Base-by-base conservation (phyloP, 2,113 vertebrate species). In the Percopsis transmontana region DNA sequence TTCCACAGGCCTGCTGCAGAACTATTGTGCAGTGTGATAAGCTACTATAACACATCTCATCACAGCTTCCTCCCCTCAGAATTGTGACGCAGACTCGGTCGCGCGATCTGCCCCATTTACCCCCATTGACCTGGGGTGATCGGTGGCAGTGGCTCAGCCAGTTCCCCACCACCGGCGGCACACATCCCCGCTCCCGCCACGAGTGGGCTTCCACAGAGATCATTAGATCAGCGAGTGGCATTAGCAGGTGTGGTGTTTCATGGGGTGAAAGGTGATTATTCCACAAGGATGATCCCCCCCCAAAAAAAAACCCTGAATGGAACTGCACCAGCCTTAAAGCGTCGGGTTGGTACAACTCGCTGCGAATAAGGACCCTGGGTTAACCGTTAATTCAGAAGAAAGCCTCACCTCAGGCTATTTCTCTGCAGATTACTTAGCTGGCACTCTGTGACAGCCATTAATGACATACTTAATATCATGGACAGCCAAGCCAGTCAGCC, bases 391-490 rank as follows among this genome's bases (percentile, higher is more conserved):
- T 55, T 74, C 41, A 40, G 16, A 54, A 39, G 47, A 60, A 67
- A 48, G 18, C 50, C 20, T 41, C 58, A 62, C 54, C 33, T 62
- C 20, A n/a, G 50, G 60, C 45, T 64, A 45, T 41, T 39, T 55
- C 47, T 55, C 9, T 14, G 27, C 18, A 39, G 70, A 72, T 77
- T 81, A 57, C 73, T 80, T 81, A 81, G 66, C 69, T 42, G n/a
- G 68, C 66, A 39, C 77, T 50, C 65, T 68, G 76, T 80, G 74
- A 83, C 82, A 84, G 72, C 57, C 80, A 76, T 80, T 89, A 89
- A 88, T 74, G 76, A 73, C 76, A 62, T 79, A 86, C 78, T 85
- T 85, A 79, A 91, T 77, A 82, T 87, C 77, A 85, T 40, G 27
- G 59, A 61, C 65, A 84, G 80, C 84, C 62, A 79, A 72, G 63